Evolutionary conservation across 2,888 invertebrate genomes (phyloP).

Genomic region (Crioceris asparagi): DNA sequence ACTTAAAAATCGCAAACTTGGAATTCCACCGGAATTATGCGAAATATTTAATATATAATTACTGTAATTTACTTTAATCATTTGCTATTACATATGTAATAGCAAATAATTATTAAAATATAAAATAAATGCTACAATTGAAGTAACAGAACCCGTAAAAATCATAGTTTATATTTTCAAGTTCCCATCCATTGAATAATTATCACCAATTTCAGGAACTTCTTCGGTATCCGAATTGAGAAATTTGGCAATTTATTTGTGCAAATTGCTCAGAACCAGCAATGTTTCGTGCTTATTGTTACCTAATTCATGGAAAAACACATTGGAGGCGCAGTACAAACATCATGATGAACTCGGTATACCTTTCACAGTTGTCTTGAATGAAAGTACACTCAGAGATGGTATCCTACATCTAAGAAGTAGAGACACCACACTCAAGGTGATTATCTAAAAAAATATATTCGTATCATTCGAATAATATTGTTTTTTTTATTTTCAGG

Average conservation of each 20-base stretch:
- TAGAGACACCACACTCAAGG: conserved; percentile 57
- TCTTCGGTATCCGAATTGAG: conserved; percentile 35
- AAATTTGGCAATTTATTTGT: conserved; percentile 46
- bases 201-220: conserved; percentile 20
- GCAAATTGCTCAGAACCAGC: conserved; percentile 41
- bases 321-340: conserved; percentile 37
- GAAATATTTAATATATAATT: no score
- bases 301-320: conserved; percentile 29
- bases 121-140: no score
- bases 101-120: no score
- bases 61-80: no score
- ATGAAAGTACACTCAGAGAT: conserved; percentile 53
- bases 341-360: conserved; percentile 54
- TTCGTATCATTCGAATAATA: background rate
- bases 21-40: no score
- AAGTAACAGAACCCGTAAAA: no score
- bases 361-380: conserved; percentile 61
- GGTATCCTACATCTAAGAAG: conserved; percentile 58
- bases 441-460: conserved; percentile 23
- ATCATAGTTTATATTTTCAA: no score
- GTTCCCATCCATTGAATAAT: no score
- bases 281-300: conserved; percentile 36
- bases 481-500: conserved; percentile 40
- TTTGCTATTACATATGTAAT: no score
- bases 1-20: no score